Conservation (phyloP, 2,888 invertebrate genomes). For the Drosophila demipolita region DNA sequence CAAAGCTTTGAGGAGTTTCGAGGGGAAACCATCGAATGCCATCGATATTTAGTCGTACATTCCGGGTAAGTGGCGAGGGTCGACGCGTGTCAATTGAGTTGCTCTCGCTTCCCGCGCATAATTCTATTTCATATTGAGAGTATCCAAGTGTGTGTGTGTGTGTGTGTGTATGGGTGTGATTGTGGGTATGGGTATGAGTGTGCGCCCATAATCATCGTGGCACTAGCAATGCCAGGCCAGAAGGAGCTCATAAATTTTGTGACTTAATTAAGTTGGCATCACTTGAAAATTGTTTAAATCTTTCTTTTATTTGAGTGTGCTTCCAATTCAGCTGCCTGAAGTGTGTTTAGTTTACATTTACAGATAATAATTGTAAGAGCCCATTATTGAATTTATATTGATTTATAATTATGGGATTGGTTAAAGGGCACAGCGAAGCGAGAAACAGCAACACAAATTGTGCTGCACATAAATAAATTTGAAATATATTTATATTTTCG, state of each 20-base stretch:
- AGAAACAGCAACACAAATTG: constrained; percentile 17
- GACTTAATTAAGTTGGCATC: constrained; percentile 82
- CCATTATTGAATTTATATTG: constrained; percentile 70
- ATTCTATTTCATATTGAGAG: constrained; percentile 54
- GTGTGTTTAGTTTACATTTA: constrained; percentile 51
- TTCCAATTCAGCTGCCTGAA: constrained; percentile 26
- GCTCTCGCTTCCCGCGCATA: constrained; percentile 49
- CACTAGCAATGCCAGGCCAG: constrained; percentile 42
- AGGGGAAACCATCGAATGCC: constrained; percentile 8
- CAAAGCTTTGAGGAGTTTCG: constrained; percentile 40
- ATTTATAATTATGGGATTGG: constrained; percentile 69
- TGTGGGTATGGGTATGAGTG: constrained; percentile 2
- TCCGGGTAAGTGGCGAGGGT: constrained; percentile 33
- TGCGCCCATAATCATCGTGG: constrained; percentile 46
- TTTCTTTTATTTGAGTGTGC: constrained; percentile 32
- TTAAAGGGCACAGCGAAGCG: constrained; percentile 16
- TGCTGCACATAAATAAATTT: background rate
- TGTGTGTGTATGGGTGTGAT: constrained; percentile 26
- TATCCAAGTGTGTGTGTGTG: constrained; percentile 33
- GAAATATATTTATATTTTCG: background rate
- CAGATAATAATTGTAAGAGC: constrained; percentile 75
- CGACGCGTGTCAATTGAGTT: constrained; percentile 78
- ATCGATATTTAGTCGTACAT: constrained; percentile 20
- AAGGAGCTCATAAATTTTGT: constrained; percentile 82
- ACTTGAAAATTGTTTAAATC: constrained; percentile 76